Evolutionary conservation across 2,888 invertebrate species (phyloP).

Genomic region (Kryphioiulus occultus): DNA sequence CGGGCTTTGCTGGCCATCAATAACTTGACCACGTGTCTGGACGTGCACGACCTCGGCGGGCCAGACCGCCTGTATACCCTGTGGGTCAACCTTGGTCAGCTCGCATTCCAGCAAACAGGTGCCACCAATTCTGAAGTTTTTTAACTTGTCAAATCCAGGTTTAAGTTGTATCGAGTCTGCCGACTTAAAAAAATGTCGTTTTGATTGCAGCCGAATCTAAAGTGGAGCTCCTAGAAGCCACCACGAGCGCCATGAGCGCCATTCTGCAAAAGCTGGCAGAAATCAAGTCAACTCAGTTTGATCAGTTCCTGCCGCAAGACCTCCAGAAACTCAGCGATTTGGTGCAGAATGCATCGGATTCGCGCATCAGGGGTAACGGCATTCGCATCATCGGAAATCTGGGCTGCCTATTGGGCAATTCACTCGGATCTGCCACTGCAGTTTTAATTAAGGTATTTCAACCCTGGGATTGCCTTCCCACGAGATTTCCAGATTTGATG

Average conservation of each 20-base stretch:
- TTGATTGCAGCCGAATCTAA: constrained; percentile 56
- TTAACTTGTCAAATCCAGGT: neutral
- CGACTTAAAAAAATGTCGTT: neutral
- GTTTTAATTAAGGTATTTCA: neutral
- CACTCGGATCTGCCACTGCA: neutral
- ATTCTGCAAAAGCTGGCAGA: constrained; percentile 73
- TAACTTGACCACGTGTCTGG: constrained; percentile 72
- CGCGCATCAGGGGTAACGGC: constrained; percentile 58
- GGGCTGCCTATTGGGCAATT: constrained; percentile 56
- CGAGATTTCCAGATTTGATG: neutral
- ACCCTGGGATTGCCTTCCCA: neutral
- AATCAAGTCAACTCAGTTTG: constrained; percentile 60
- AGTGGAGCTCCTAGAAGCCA: constrained; percentile 70
- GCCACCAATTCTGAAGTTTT: constrained; percentile 43
- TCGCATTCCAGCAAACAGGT: constrained; percentile 69
- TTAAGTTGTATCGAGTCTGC: too few relatives aligned
- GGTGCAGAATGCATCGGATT: constrained; percentile 57
- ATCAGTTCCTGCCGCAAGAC: constrained; percentile 58
- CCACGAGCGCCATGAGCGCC: constrained; percentile 78
- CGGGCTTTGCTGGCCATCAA: constrained; percentile 74
- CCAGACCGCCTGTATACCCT: constrained; percentile 63
- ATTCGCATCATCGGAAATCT: constrained; percentile 58
- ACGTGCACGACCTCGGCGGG: constrained; percentile 72
- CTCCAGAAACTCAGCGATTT: constrained; percentile 59
- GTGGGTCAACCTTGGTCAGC: constrained; percentile 73